Base-by-base conservation (phyloP, 2,113 vertebrate genomes). In the Canis aureus region DNA sequence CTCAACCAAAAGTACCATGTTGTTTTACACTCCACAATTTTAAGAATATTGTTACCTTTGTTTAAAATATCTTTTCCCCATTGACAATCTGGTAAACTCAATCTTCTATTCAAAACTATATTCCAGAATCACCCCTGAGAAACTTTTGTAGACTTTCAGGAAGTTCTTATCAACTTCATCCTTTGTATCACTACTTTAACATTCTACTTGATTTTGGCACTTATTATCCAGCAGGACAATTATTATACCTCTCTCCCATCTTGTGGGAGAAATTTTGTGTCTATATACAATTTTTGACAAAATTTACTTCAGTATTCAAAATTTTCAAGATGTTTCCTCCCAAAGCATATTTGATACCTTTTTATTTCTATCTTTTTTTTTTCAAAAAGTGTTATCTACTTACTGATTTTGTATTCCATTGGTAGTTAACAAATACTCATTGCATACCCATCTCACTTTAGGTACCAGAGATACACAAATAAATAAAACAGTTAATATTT, bases 251-350 rank as follows among this genome's bases (percentile, higher is more conserved):
- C 17, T 95, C 57, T 66, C 35, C 57, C 29, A 67, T 35, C 43
- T 29, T 57, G 69, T 13, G 3, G 6, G 6, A 43, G 43, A 43
- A 43, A 43, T 43, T 43, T 43, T 43, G 43, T 78, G 20, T 15
- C 29, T 60, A 85, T n/a, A 29, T n/a, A 76, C 53, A 86, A 57
- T 64, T 89, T n/a, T 15, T 19, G 64, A 79, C 29, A 92, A 92
- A 79, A 73, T 43, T 88, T 89, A 91, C 35, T 62, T 92, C 6
- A 83, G 13, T 74, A 53, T 66, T 69, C 35, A 79, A 79, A 20
- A 83, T 83, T 87, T n/a, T 83, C 51, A 96, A 97, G 49, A 71
- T 89, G 32, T 89, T 89, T 78, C 29, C 62, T 83, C 49, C 17
- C 80, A 88, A 88, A 79, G 53, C 22, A 64, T 32, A 27, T 64